Evolutionary conservation across 1,140 invertebrate genomes (phyloP).

Genomic region (Solenopsis fugax): DNA sequence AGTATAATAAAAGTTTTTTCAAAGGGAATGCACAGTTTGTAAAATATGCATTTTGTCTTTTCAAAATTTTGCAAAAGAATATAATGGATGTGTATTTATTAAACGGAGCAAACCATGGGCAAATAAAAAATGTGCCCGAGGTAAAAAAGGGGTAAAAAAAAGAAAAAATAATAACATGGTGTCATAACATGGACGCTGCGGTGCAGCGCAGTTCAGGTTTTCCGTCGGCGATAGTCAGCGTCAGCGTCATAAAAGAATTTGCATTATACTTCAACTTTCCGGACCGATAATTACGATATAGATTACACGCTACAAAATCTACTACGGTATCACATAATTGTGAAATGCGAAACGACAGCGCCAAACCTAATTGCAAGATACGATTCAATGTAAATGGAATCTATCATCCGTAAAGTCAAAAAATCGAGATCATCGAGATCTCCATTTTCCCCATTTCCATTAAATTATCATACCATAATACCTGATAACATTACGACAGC

Average conservation of each 20-base stretch:
- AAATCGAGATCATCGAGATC: not conserved
- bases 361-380: not conserved
- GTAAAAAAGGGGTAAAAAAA: slow-evolving; percentile 14
- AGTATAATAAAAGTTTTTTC: not conserved
- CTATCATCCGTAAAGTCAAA: slow-evolving; percentile 1
- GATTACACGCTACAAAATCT: slow-evolving; percentile 39
- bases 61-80: not conserved
- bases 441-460: not conserved
- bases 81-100: slow-evolving; percentile 20
- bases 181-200: slow-evolving; percentile 11
- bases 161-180: slow-evolving; percentile 27
- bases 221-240: slow-evolving; percentile 18
- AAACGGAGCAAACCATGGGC: not conserved
- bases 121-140: slow-evolving; percentile 5
- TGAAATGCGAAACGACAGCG: not conserved
- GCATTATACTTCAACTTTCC: slow-evolving; percentile 40
- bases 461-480: not conserved
- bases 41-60: not conserved
- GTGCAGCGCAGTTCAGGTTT: not conserved
- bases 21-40: slow-evolving; percentile 9
- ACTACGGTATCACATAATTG: not conserved
- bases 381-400: not conserved
- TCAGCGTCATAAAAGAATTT: slow-evolving; percentile 52
- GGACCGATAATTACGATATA: slow-evolving; percentile 34
- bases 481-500: not conserved